Evolutionary conservation across 2,113 vertebrate species (phyloP), one percentile per base, ranked within the genome.

Genomic region (Erythrolamprus reginae): DNA sequence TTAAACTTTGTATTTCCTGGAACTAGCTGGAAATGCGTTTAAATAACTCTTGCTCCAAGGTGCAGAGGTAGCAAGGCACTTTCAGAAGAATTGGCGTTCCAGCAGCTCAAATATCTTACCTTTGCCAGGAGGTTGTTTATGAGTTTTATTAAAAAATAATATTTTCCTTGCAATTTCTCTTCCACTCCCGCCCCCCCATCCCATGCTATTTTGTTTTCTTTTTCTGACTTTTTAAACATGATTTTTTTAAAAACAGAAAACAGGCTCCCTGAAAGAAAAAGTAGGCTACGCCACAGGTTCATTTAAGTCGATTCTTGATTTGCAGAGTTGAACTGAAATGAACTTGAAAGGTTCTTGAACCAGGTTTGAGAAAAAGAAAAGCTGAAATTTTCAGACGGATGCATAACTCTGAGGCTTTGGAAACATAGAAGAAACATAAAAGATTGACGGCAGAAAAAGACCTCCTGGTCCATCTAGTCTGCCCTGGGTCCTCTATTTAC

Each of bases 1-100:
- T 24, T 83, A 91, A 92, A 91, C 13, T 50, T 33, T 42, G 82
- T 52, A 84, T 93, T 94, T 89, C 48, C 28, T 90, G 84, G 21
- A 12, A 0, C 0, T 50, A 51, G 23, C 19, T 84, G 50, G 5
- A 1, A 1, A 26, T 13, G 9, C 33, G 2, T 52, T 1, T 70
- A 48, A 53, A 88, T 89, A 77, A 1, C 0, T 38, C 58, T 0
- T n/a, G 1, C 0, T n/a, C 12, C 6, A 77, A 2, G 4, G 2
- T 2, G 13, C 52, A 53, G 84, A 4, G 82, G 53, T 33, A 50
- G 53, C 0, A 0, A 0, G 1, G 24, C 21, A 33, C 1, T 28
- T 86, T 51, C 9, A 15, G 8, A 86, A 52, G 58, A 17, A 91
- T 8, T 77, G 48, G 82, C 12, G 28, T 85, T 52, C 70, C 61